phyloP scores from a whole-genome alignment of 2,888 invertebrate species.

The Clistopyga incitator region DNA sequence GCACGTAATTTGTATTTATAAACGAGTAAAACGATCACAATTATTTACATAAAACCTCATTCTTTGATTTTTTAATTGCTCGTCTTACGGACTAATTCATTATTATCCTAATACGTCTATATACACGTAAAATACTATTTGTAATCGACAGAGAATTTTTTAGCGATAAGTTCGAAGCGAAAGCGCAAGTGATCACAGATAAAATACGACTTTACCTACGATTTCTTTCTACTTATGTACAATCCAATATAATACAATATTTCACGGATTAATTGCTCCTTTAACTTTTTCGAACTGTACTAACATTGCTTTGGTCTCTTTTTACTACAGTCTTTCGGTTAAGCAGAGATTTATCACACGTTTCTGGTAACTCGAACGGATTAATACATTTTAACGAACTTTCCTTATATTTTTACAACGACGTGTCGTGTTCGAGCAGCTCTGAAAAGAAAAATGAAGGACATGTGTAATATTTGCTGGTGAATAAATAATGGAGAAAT shows the following conservation, averaged over 20 bases:
- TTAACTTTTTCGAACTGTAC: conserved; percentile 33
- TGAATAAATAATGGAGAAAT: background rate
- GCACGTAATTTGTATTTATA: conserved; percentile 24
- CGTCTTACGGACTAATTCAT: conserved; percentile 15
- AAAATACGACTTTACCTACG: conserved; percentile 10
- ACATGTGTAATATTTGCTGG: background rate
- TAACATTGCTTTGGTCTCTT: conserved; percentile 55
- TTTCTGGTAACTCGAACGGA: conserved; percentile 32
- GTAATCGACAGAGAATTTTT: conserved; percentile 12
- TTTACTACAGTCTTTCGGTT: conserved; percentile 40
- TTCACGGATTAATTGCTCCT: conserved; percentile 27
- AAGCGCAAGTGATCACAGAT: conserved; percentile 5
- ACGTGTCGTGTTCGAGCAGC: conserved; percentile 63
- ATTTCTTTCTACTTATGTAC: conserved; percentile 44
- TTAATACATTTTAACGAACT: background rate
- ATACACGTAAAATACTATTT: conserved; percentile 27
- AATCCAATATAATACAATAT: conserved; percentile 42
- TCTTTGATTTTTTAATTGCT: conserved; percentile 37
- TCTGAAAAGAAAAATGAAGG: conserved; percentile 57
- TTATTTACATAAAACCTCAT: conserved; percentile 49
- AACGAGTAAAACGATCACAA: conserved; percentile 51
- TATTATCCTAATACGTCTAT: conserved; percentile 23
- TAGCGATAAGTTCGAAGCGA: conserved; percentile 3
- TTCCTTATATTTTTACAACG: conserved; percentile 46
- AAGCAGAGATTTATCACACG: conserved; percentile 52